Evolutionary conservation across 37 sponge, comb jelly and placozoan species (phyloP).

Genomic region (Mnemiopsis leidyi): DNA sequence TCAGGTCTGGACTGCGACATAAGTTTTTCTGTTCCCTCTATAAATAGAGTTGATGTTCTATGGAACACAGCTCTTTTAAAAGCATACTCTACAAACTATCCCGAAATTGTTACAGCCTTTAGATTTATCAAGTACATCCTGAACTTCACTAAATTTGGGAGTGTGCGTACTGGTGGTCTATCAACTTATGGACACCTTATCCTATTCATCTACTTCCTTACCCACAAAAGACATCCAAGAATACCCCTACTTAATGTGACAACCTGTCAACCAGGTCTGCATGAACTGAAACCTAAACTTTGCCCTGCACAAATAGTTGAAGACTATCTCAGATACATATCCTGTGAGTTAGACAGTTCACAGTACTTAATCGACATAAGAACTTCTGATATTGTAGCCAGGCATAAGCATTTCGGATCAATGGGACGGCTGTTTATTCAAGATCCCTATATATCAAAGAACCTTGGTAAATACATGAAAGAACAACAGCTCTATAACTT

Average conservation of each 20-base stretch:
- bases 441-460: constrained; percentile 6
- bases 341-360: constrained; percentile 27
- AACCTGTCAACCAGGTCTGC: background rate
- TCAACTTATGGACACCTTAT: constrained; percentile 41
- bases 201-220: constrained; percentile 26
- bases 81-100: background rate
- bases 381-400: background rate
- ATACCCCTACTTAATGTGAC: background rate
- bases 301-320: background rate
- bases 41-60: background rate
- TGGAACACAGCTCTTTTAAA: background rate
- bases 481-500: background rate
- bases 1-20: constrained; percentile 29
- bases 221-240: background rate
- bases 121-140: constrained; percentile 29
- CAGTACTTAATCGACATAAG: background rate
- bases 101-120: background rate
- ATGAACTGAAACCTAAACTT: background rate
- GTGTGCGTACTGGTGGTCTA: background rate
- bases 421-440: background rate
- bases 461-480: constrained; percentile 40
- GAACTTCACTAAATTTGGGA: constrained; percentile 9
- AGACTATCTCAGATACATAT: background rate
- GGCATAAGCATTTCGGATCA: background rate
- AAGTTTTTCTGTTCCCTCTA: constrained; percentile 2